Base-by-base conservation (phyloP, 2,113 vertebrate genomes). In the Neomonachus schauinslandi region DNA sequence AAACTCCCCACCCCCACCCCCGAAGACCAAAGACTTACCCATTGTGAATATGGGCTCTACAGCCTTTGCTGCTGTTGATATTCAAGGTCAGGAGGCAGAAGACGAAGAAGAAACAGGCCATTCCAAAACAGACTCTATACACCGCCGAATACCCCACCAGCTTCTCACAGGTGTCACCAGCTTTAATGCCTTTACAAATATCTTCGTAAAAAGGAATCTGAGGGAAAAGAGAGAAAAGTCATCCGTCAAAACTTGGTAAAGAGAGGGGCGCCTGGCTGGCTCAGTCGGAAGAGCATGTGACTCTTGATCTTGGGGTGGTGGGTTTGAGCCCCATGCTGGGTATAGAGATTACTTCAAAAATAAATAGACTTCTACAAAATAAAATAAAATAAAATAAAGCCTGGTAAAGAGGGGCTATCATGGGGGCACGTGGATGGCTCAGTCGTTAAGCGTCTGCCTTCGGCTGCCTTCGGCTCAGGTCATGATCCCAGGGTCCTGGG, bases 91-190 rank as follows among this genome's bases (percentile, higher is more conserved):
- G 98, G 74, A 99, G 31, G 69, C 74, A 99, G 97, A 99, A 99
- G 22, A 99, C 63, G 11, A 99, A 99, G 98, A 99, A 99, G 99
- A 99, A 99, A 98, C 99, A 99, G 92, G 99, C 99, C 99, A 99
- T 99, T 97, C 99, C 99, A 42, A 99, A 99, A 97, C 99, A 99
- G 97, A 99, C 99, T 97, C 99, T 99, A 97, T 99, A 99, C 49
- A 99, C 99, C 0, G 99, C 99, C 2, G 99, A 99, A 89, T 99
- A 99, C 15, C 99, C 99, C 63, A 99, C 99, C 91, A 99, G 98
- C 91, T 98, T 99, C 98, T 99, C 99, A 36, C 99, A 99, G 97
- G 98, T 99, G 80, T 99, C 99, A 0, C 99, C 99, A 0, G 99
- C 99, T 76, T 99, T 99, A 95, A 99, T 98, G 95, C 98, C 98